These are phyloP conservation scores for Pseudomyrmex sp. DNA, from an alignment of 1,140 invertebrate genomes.

Conservation along the genomic window DNA sequence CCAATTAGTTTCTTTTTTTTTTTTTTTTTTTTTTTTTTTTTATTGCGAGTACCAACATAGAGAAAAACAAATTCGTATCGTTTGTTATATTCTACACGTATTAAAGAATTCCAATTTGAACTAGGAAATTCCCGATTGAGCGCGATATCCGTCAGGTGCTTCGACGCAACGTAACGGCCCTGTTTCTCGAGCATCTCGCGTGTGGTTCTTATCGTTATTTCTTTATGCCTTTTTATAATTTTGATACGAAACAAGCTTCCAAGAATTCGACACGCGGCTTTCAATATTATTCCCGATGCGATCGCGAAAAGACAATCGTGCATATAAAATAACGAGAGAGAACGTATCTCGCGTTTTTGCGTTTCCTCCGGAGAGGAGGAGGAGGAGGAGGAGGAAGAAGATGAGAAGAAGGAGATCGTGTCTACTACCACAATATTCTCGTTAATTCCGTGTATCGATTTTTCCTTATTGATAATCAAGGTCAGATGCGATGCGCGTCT, in stretches of 20 bases:
- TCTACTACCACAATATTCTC: slow-evolving; percentile 2
- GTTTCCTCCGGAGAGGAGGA: background rate
- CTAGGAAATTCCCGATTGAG: background rate
- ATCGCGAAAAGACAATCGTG: background rate
- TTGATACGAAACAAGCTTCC: background rate
- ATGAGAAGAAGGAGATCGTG: no score
- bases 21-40: no score
- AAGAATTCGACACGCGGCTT: slow-evolving; percentile 9
- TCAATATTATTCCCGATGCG: background rate
- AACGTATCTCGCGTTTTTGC: no score
- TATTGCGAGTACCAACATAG: no score
- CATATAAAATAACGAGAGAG: background rate
- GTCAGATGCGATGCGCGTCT: slow-evolving; percentile 14
- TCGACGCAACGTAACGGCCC: slow-evolving; percentile 2
- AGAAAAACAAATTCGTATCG: no score
- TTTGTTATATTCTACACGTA: no score
- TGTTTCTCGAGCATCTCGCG: slow-evolving; percentile 20
- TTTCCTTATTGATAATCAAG: slow-evolving; percentile 61
- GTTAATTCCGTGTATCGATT: slow-evolving; percentile 49
- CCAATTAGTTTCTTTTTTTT: no score
- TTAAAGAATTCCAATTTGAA: background rate
- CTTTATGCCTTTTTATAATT: background rate
- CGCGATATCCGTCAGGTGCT: background rate
- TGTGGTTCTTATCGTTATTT: slow-evolving; percentile 25
- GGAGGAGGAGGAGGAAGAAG: no score